Evolutionary conservation across 2,113 vertebrate genomes (phyloP), one percentile per base, ranked within the genome.

Genomic region (Phycodurus eques): DNA sequence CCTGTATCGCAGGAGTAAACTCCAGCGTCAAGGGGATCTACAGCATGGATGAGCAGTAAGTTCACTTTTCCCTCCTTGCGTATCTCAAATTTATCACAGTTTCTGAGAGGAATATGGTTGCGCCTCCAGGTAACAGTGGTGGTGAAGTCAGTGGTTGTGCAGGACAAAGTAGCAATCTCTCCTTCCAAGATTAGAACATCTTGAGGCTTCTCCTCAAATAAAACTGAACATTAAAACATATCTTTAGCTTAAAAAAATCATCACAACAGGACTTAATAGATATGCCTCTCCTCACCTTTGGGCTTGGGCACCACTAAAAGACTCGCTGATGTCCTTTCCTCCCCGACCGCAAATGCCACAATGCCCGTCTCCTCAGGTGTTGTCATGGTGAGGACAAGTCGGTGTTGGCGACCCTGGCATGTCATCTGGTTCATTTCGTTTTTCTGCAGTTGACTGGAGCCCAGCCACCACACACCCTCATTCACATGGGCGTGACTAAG

Each of bases 361-460:
- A 82, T 86, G 8, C 95, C 93, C 0, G 96, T 95, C 78, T 97
- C 97, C 84, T 99, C 97, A 0, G 96, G 94, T 3, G 97, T 91
- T 35, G 97, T 96, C 0, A 94, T 96, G 84, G 96, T 96, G 64
- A 97, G 98, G 71, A 96, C 94, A 83, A 99, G 86, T 0, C 92
- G 94, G 42, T 96, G 97, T 72, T 95, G 93, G 0, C 94, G 88
- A 43, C 96, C 97, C 82, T 89, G 91, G 43, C 93, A 91, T 2
- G 92, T 94, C 87, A 97, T 98, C 80, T 94, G 95, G 83, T 96
- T 95, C 86, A 98, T 89, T 22, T 96, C 95, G 67, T 99, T 97
- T 92, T 92, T 95, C 83, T 88, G 94, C 76, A 95, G 93, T 0
- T 94, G 93, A 1, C 91, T 93, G 0, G 95, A 94, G 0, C 95